Base-by-base conservation (phyloP, 2,888 invertebrate species). In the Seira sanloemensis region DNA sequence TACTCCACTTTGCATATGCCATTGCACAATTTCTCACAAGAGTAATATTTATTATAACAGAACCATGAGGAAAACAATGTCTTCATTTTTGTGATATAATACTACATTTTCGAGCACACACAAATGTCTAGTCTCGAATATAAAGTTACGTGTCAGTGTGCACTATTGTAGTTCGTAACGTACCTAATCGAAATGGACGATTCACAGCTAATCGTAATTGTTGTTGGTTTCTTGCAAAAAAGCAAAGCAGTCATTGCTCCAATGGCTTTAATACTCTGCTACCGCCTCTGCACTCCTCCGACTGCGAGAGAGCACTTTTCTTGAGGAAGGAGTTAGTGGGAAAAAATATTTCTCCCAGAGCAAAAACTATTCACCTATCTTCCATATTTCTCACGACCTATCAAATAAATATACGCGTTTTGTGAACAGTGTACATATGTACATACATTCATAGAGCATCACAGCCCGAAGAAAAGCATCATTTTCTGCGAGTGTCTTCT, bases 31-130 rank as follows among this genome's bases (percentile, higher is more conserved):
- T 80, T 75, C 69, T 80, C 80, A 75, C 75, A 80, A 26, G 69
- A 75, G 75, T 37, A 74, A 75, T 75, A 80, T 80, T 78, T 80
- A 80, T 80, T 80, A 75, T 80, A 80, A 80, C 80, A 80, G 80
- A 67, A 80, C 74, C 65, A 27, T 27, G 58, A 75, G 69, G 19
- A 54, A 72, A 69, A 80, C 80, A 80, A 75, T 75, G 80, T 50
- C 12, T 74, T 75, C 69, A 62, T n/a, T 80, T 80, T 66, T 80
- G 58, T 72, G 65, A 72, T 37, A 62, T n/a, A n/a, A n/a, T n/a
- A n/a, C n/a, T 76, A 46, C 21, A 46, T 74, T 79, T 68, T 79
- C 72, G n/a, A n/a, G n/a, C n/a, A n/a, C n/a, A n/a, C 67, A 66
- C 7, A 37, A 21, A 19, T 21, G 62, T 72, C 19, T 19, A 37